phyloP scores from a whole-genome alignment of 2,113 vertebrate genomes.

The Hydrolagus affinis region DNA sequence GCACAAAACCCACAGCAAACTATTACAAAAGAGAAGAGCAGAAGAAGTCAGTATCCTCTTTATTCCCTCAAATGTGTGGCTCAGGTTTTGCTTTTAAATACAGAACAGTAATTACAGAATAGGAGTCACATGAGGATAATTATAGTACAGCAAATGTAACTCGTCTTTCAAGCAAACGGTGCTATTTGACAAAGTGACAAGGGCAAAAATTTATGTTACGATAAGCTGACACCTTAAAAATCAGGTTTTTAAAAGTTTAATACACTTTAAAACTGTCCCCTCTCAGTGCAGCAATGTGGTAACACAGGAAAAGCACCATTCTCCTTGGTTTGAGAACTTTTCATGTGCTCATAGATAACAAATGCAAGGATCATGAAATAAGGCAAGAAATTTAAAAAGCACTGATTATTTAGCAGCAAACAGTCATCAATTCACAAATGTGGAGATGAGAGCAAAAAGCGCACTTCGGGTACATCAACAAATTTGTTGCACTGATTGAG shows the following conservation, averaged over 20 bases:
- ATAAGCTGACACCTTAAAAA: background rate
- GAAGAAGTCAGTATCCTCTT: background rate
- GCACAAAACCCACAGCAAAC: slow-evolving; percentile 60
- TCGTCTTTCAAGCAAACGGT: background rate
- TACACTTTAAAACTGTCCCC: too few relatives aligned
- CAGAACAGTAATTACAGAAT: background rate
- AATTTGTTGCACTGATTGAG: too few relatives aligned
- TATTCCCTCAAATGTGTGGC: background rate
- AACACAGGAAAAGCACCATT: too few relatives aligned
- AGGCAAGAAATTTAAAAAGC: background rate
- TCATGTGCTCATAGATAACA: too few relatives aligned
- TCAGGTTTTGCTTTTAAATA: background rate
- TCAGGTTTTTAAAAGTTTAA: background rate
- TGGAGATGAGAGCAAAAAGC: too few relatives aligned
- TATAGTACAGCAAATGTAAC: background rate
- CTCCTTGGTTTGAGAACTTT: too few relatives aligned
- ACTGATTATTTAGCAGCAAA: too few relatives aligned
- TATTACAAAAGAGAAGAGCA: slow-evolving; percentile 41
- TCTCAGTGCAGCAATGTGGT: too few relatives aligned
- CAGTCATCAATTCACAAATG: too few relatives aligned
- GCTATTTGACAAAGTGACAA: background rate
- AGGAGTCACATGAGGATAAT: background rate
- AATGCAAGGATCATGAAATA: background rate
- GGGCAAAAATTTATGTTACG: background rate
- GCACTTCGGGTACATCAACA: too few relatives aligned